Conservation (phyloP, 2,888 invertebrate genomes). For the Selenia dentaria region DNA sequence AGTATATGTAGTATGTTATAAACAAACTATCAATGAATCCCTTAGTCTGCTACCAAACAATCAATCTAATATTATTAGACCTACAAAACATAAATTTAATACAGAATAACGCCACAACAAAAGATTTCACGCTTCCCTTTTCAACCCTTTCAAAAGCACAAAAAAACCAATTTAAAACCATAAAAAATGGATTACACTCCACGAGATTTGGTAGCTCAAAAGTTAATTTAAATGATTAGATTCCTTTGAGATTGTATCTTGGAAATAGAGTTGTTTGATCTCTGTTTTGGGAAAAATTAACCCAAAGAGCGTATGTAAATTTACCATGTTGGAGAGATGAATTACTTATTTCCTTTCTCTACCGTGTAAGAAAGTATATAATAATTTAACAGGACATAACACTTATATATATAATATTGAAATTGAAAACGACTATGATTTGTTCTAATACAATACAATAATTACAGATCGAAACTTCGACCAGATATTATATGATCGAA, state of each 20-base stretch:
- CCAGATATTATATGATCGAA: no score
- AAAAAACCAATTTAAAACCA: slow-evolving; percentile 50
- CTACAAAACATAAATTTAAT: slow-evolving; percentile 3
- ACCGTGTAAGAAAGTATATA: no score
- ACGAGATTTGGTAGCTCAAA: slow-evolving; percentile 41
- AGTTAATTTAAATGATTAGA: slow-evolving; percentile 42
- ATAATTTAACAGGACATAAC: no score
- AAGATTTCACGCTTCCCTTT: slow-evolving; percentile 59
- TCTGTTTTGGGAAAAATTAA: background rate
- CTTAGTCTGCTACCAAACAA: slow-evolving; percentile 7
- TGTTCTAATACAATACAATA: no score
- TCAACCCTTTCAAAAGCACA: slow-evolving; percentile 47
- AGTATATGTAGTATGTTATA: no score
- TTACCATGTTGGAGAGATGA: no score
- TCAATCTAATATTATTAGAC: slow-evolving; percentile 15
- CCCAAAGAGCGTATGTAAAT: no score
- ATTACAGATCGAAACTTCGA: no score
- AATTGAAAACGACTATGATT: no score
- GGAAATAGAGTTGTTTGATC: slow-evolving; percentile 23
- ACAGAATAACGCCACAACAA: background rate
- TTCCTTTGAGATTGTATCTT: slow-evolving; percentile 36
- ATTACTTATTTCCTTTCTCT: no score
- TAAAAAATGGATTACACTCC: slow-evolving; percentile 38
- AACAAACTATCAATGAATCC: slow-evolving; percentile 22
- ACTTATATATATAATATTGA: no score